Base-by-base conservation (phyloP, 2,888 invertebrate species). In the Ophioninae sp. region DNA sequence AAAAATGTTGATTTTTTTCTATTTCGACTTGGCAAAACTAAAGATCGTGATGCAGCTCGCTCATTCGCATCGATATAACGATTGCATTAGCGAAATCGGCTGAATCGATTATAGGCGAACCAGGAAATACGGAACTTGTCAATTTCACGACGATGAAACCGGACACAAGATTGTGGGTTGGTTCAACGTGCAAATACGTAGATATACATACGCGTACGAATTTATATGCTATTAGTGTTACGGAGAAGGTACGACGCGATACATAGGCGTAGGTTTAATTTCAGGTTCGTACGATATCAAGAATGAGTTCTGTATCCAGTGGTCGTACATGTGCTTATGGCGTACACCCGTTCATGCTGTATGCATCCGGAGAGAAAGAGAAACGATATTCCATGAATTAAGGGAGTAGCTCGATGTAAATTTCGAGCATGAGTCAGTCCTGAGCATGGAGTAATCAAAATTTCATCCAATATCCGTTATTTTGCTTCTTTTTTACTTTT, bases 211-310 rank as follows among this genome's bases (percentile, higher is more conserved):
- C 44, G 41, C 39, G 58, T 56, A 68, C 58, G 58, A 39, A 76
- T 67, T 37, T 79, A 63, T 61, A 67, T 72, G 22, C 64, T 69
- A 69, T 75, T 69, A 58, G 51, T n/a, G 63, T 58, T 65, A 67
- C 81, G 73, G 67, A 76, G 79, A 79, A 72, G 78, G 63, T 44
- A 51, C 51, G 59, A 72, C 51, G 64, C 65, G 72, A 61, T 65
- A 56, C 58, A 81, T 39, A 72, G 59, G 80, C 84, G 84, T 84
- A 81, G 84, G 84, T 81, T 84, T 72, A 73, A 84, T 84, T 81
- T 72, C 68, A 73, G 37, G 72, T 79, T 73, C n/a, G 63, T 75
- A 59, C 56, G 22, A 67, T 76, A 79, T 84, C 59, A 59, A 44
- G 73, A 76, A 63, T 67, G 68, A 58, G 76, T 73, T 41, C 41